Conservation (phyloP, 2,113 vertebrate genomes). For the Lethenteron camtschaticum region DNA sequence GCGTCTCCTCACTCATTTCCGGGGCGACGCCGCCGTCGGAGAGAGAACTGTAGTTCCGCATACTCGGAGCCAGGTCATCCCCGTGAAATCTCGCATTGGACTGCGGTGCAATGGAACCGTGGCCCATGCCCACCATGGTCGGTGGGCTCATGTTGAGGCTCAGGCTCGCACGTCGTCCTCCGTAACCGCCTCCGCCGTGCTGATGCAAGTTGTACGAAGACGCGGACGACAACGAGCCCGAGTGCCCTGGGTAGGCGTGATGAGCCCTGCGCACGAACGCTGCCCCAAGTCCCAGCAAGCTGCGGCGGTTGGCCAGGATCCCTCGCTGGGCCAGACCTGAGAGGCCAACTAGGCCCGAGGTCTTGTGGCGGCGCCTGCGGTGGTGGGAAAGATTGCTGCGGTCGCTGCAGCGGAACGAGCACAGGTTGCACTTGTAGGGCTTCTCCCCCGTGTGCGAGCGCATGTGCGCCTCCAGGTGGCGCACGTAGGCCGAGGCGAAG, state of each 20-base stretch:
- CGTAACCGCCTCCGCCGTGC: too few relatives aligned
- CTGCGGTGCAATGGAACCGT: too few relatives aligned
- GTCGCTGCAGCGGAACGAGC: constrained; percentile 93
- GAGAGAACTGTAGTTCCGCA: neutral
- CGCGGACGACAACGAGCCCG: too few relatives aligned
- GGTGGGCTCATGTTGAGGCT: too few relatives aligned
- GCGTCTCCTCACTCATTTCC: neutral
- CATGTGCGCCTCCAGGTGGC: constrained; percentile 95
- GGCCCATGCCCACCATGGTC: too few relatives aligned
- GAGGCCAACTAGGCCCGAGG: neutral
- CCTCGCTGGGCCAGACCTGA: neutral
- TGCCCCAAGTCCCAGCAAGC: neutral
- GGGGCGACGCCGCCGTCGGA: neutral
- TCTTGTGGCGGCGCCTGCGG: constrained; percentile 75
- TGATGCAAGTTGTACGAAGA: too few relatives aligned
- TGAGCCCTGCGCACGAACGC: too few relatives aligned
- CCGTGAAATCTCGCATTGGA: too few relatives aligned
- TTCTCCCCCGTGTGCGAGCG: constrained; percentile 92
- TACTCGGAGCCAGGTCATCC: too few relatives aligned
- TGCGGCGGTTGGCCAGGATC: neutral
- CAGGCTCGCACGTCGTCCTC: too few relatives aligned
- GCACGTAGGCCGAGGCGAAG: constrained; percentile 90
- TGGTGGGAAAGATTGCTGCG: constrained; percentile 93
- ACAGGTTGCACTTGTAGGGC: constrained; percentile 92
- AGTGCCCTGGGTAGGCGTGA: too few relatives aligned